Conservation (phyloP, 1,140 invertebrate genomes). For the Periplaneta americana region DNA sequence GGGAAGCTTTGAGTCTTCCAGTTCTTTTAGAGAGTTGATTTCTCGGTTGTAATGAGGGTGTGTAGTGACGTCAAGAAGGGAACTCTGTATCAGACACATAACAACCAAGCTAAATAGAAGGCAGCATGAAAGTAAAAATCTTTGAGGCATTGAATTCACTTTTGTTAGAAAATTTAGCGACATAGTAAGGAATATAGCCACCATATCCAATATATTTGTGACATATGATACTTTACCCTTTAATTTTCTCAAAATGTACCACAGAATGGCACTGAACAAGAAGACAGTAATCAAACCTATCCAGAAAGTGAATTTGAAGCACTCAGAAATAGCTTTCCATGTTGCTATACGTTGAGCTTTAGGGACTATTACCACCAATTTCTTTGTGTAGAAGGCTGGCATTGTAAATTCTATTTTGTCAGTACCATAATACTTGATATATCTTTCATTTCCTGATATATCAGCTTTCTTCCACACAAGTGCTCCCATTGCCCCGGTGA, state of each 20-base stretch:
- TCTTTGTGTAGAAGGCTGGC: not conserved
- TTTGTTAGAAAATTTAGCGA: not conserved
- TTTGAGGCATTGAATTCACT: not conserved
- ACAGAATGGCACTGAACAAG: not conserved
- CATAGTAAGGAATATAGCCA: not conserved
- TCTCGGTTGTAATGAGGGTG: not conserved
- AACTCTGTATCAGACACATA: not conserved
- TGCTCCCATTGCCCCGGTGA: not conserved
- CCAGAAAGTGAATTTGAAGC: not conserved
- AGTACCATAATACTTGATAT: not conserved
- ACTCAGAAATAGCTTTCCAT: not conserved
- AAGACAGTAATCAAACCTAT: not conserved
- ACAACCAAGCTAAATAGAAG: not conserved
- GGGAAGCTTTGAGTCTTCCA: not conserved
- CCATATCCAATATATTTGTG: not conserved
- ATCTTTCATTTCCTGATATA: not conserved
- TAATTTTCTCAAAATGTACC: not conserved
- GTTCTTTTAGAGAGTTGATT: not conserved
- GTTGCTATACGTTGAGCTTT: not conserved
- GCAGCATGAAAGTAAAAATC: not conserved
- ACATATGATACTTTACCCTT: not conserved
- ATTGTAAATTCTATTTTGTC: not conserved
- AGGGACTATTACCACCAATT: not conserved
- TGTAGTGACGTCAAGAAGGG: not conserved
- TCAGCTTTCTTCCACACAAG: not conserved